Percentiles rank a stretch among this genome's conserved stretches.
Evolutionary conservation across 2,888 invertebrate species (phyloP).

Genomic region (Megastigmus dorsalis): DNA sequence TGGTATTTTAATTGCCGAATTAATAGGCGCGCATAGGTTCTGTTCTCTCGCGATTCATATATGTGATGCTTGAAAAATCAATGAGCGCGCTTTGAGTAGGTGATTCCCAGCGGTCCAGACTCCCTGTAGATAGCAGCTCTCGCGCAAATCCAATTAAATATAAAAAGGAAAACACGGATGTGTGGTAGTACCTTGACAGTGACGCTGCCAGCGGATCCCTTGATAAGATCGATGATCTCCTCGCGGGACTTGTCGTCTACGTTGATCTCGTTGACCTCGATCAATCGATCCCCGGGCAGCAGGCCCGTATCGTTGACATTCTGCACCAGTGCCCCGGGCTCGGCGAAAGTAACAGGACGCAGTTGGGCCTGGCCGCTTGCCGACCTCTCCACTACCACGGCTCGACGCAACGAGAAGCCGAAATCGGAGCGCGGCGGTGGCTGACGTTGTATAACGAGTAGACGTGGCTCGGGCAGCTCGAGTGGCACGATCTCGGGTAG

Average conservation of each 20-base stretch:
- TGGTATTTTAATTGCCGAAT: neutral
- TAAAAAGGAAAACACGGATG: neutral
- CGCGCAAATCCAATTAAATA: neutral
- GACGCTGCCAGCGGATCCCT: conserved; percentile 88
- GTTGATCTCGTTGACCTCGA: conserved; percentile 91
- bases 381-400: conserved; percentile 85
- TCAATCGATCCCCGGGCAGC: conserved; percentile 93
- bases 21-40: neutral
- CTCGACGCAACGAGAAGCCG: conserved; percentile 93
- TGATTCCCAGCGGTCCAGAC: neutral
- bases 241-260: conserved; percentile 92
- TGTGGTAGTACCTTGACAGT: conserved; percentile 93
- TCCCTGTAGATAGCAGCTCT: neutral
- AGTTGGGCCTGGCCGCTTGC: conserved; percentile 77
- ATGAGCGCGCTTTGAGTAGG: too few species aligned
- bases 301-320: conserved; percentile 85
- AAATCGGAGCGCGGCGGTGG: conserved; percentile 92
- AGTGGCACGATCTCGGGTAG: conserved; percentile 83
- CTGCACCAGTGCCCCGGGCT: conserved; percentile 86
- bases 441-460: conserved; percentile 85
- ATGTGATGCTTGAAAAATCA: neutral
- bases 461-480: conserved; percentile 83
- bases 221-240: conserved; percentile 94
- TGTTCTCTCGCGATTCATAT: neutral
- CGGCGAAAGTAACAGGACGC: conserved; percentile 90